Evolutionary conservation across 2,797 vertebrate species (phyloP).

Genomic region (Rhinophrynus dorsalis): DNA sequence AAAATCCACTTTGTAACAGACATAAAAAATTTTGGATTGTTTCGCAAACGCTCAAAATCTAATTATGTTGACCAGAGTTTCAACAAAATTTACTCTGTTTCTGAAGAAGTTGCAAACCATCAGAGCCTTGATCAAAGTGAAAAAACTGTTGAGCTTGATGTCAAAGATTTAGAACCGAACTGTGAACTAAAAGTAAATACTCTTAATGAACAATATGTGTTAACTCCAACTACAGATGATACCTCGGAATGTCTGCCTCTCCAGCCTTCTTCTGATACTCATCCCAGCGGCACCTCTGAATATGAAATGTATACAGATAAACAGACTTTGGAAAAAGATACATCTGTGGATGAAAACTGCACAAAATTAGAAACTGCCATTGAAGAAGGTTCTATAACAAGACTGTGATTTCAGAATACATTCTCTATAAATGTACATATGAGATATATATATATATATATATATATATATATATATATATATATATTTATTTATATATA

Average conservation of each 20-base stretch:
- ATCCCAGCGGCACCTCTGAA: constrained; percentile 54
- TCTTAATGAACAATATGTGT: constrained; percentile 52
- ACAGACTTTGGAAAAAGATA: constrained; percentile 44
- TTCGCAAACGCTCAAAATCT: constrained; percentile 74
- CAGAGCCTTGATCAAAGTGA: constrained; percentile 62
- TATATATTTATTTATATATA: no score
- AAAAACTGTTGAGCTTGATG: constrained; percentile 59
- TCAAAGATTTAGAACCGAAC: constrained; percentile 55
- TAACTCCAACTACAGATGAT: constrained; percentile 52
- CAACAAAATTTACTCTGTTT: constrained; percentile 71
- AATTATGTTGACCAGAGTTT: constrained; percentile 57
- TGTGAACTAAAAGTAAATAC: constrained; percentile 59
- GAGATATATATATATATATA: constrained; percentile 35
- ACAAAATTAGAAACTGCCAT: constrained; percentile 57
- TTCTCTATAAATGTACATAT: constrained; percentile 37
- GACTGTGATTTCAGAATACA: constrained; percentile 68
- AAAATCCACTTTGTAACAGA: constrained; percentile 71
- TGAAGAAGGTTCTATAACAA: constrained; percentile 69
- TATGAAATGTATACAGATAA: constrained; percentile 57
- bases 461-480: no score
- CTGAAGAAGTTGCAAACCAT: constrained; percentile 79
- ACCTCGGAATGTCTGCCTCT: constrained; percentile 47
- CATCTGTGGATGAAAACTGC: constrained; percentile 48
- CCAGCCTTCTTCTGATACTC: constrained; percentile 51
- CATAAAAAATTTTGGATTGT: constrained; percentile 70